Conservation (phyloP, 2,888 invertebrate genomes). For the Dynastes grantii region DNA sequence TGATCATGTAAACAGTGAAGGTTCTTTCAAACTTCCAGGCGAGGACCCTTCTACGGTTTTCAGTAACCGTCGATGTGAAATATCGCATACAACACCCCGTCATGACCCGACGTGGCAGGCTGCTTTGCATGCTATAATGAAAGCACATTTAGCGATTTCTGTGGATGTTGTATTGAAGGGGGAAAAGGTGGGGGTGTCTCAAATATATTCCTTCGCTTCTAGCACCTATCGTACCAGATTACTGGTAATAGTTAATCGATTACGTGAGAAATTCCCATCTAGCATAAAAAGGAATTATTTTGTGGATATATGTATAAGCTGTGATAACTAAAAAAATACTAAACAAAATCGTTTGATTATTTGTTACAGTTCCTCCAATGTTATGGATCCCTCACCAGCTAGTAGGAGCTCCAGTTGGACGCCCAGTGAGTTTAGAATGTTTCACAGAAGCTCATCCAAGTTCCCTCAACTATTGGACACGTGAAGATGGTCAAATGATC, state of each 20-base stretch:
- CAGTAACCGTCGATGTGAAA: constrained; percentile 60
- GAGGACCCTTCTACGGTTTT: constrained; percentile 60
- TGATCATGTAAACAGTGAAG: constrained; percentile 67
- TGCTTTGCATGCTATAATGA: constrained; percentile 69
- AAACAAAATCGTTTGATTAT: constrained; percentile 9
- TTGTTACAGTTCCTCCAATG: constrained; percentile 89
- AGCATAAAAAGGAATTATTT: too few relatives aligned
- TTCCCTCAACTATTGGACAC: constrained; percentile 92
- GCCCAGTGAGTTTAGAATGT: constrained; percentile 89
- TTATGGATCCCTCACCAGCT: constrained; percentile 93
- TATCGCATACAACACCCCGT: constrained; percentile 62
- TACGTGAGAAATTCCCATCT: background rate
- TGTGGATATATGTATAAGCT: too few relatives aligned
- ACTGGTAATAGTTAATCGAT: constrained; percentile 55
- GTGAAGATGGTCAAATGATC: constrained; percentile 91
- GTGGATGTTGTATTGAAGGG: constrained; percentile 52
- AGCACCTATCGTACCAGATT: constrained; percentile 33
- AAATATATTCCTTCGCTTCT: constrained; percentile 19
- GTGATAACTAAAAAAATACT: too few relatives aligned
- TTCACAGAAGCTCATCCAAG: constrained; percentile 93
- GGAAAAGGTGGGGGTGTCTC: constrained; percentile 48
- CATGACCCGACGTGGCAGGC: constrained; percentile 62
- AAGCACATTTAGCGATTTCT: constrained; percentile 66
- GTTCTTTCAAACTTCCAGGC: constrained; percentile 59
- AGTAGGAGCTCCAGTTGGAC: constrained; percentile 88